These are phyloP conservation scores for Eucera pruinosa DNA, from an alignment of 2,888 invertebrate species.

Conservation along the genomic window DNA sequence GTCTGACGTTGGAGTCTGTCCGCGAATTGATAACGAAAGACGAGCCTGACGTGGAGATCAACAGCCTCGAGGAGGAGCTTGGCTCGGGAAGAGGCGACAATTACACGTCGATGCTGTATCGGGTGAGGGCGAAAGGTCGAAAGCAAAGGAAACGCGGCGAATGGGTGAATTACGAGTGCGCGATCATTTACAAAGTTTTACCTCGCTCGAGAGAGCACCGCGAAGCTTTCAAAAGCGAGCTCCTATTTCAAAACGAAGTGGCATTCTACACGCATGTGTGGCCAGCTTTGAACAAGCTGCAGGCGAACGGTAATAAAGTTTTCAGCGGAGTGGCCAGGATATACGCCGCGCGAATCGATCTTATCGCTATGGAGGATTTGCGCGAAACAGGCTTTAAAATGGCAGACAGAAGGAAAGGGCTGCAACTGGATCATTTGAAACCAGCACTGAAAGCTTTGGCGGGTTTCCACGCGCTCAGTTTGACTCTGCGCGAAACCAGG, in stretches of 20 bases:
- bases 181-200: constrained; percentile 89
- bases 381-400: constrained; percentile 82
- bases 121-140: constrained; percentile 87
- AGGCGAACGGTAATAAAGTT: constrained; percentile 78
- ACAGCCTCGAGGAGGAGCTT: constrained; percentile 86
- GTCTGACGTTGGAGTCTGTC: constrained; percentile 75
- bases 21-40: constrained; percentile 79
- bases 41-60: constrained; percentile 78
- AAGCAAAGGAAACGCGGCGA: constrained; percentile 81
- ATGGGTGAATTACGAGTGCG: constrained; percentile 87
- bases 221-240: constrained; percentile 90
- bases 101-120: constrained; percentile 90
- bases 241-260: constrained; percentile 89
- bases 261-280: constrained; percentile 90
- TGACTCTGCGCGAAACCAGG: constrained; percentile 83
- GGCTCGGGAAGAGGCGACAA: constrained; percentile 91
- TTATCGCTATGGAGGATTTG: constrained; percentile 85
- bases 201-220: constrained; percentile 88
- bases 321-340: constrained; percentile 80
- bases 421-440: constrained; percentile 81
- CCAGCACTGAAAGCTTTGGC: constrained; percentile 83
- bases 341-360: constrained; percentile 82
- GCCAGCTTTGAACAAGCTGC: constrained; percentile 88
- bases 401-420: constrained; percentile 83
- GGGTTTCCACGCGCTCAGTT: constrained; percentile 85